Base-by-base conservation (phyloP, 2,797 vertebrate genomes). In the Naso thynnoides region DNA sequence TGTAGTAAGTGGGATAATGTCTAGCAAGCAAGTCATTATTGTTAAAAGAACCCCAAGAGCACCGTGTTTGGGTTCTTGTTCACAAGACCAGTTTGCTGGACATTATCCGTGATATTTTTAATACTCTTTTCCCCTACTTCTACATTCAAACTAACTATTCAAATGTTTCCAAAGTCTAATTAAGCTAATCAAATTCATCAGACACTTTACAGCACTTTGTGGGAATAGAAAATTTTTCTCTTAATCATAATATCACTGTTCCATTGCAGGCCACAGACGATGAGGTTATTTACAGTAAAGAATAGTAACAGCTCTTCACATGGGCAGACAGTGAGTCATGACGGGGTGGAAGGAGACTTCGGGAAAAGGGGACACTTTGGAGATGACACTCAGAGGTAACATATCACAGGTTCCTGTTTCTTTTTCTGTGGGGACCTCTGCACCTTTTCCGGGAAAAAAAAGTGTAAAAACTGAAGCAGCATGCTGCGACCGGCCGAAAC, bases 271-370 rank as follows among this genome's bases (percentile, higher is more conserved):
- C 18, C 36, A 24, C 39, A 63, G 65, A 55, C 64, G 45, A 11
- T 33, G 38, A 26, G 57, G 49, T 66, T 47, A 54, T 27, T 54
- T 21, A 36, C 13, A 59, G 62, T 36, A 47, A 48, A 76, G 64
- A 64, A 73, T 10, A 75, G 42, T 63, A 66, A 19, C 55, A 52
- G 57, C 47, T 39, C 23, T 56, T 71, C 69, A 48, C 61, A 61
- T 57, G 42, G 18, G 71, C 75, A 81, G 79, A 54, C 53, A 9
- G 31, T 82, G 81, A 88, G 39, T 88, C 82, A 67, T 26, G 57
- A 69, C 54, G 60, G 78, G 73, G 56, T 36, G 24, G 65, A 75
- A 26, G 73, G 21, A 67, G 53, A 68, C 31, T 52, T 47, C 1
- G 29, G 39, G 49, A 78, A 76, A 27, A 78, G n/a, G 39, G 38